Evolutionary conservation across 1,140 invertebrate species (phyloP), one percentile per base, ranked within the genome.

Genomic region (Diachasma alloeum): DNA sequence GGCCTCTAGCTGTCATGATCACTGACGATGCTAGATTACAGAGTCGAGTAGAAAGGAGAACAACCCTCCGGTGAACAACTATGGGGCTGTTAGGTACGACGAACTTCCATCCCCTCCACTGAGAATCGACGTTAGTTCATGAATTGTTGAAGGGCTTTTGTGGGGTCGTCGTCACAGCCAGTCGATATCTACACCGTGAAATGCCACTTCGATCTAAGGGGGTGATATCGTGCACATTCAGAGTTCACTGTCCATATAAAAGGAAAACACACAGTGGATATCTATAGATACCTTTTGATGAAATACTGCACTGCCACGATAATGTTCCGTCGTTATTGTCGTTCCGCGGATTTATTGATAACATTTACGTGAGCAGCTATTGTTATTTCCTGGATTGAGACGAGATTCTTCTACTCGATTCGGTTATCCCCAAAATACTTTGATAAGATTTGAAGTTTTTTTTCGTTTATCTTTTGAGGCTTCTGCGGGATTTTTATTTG

Each of bases 131-230:
- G 70, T 78, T 44, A 79, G 66, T 75, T 84, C 77, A 81, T 87
- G 82, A 85, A 87, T 87, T 86, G 83, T 87, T 84, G 82, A 85
- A 72, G 63, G 77, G 79, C 48, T 74, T 74, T 11, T 37, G 42
- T 72, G 80, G 81, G 84, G 81, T 85, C 83, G 81, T 85, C 79
- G 82, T 80, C 84, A 81, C 80, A 70, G 73, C 69, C 76, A 84
- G 79, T 84, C 83, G 77, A 85, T 85, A 85, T 79, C 80, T 75
- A 8, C 68, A 63, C 24, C 59, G 59, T 26, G 59, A 10, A 63
- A 63, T 63, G 59, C 19, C 59, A 19, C 26, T 63, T 63, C 59
- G 59, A 63, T 63, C 59, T 63, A 26, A 63, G 59, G 59, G 48
- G 59, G 24, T 26, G 59, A 63, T 63, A 63, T 4, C 59, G 24